Evolutionary conservation across 2,797 vertebrate species (phyloP), one percentile per base, ranked within the genome.

Genomic region (Myiothlypis chrysogaster): DNA sequence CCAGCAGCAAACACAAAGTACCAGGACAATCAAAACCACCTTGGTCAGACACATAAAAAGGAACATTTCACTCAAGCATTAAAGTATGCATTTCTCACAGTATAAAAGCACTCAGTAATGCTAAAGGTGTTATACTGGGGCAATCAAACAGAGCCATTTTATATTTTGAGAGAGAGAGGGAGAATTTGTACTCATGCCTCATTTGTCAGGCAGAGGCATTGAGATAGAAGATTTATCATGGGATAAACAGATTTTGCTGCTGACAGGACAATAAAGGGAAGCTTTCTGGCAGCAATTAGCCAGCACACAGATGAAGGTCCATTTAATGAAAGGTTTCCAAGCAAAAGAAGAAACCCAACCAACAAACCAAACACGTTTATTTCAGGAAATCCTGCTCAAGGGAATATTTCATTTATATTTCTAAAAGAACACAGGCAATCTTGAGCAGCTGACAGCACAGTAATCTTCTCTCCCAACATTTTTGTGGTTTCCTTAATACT

Each of bases 221-320:
- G 34, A 89, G 59, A 82, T 0, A 90, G 69, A 81, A 97, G 89
- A 97, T 97, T 87, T 87, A 94, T 52, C 93, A 87, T 30, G 96
- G 95, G 97, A 98, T 96, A 89, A 95, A 98, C 93, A 93, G 97
- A 96, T 93, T 97, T 97, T 83, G 96, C 96, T 88, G 98, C 97
- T 98, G 97, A 78, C 35, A 89, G 90, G 61, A 89, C 83, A 93
- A 89, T 85, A 83, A 75, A 89, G 35, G 23, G 78, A 87, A 95
- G 88, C 56, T 83, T 95, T 94, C 17, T 84, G 64, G 92, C 83
- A 92, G 87, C 83, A 92, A 93, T 95, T 94, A 97, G 79, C 39
- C 69, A 83, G 75, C 41, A 80, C 47, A 71, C 20, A 92, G 75
- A 90, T 64, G 59, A 80, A 89, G n/a, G 83, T 39, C 53, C 56